Evolutionary conservation across 2,113 vertebrate species (phyloP).

Genomic region (Phoenicopterus ruber): DNA sequence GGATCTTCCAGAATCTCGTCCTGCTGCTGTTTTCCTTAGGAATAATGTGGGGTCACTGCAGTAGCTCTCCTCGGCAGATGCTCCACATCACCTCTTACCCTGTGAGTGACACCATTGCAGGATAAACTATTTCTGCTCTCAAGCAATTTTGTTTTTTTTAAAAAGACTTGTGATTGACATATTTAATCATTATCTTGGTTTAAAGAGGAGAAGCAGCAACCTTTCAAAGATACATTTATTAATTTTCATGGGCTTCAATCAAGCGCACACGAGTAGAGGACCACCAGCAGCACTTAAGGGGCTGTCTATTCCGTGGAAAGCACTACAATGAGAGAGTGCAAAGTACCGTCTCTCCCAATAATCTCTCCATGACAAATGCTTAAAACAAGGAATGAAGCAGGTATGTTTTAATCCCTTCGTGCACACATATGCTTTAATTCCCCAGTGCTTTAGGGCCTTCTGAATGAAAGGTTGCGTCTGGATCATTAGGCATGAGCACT

Average conservation of each 20-base stretch:
- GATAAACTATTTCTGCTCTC: not conserved
- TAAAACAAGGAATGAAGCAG: not conserved
- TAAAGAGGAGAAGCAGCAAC: not conserved
- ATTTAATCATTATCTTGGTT: not conserved
- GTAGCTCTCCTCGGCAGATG: not conserved
- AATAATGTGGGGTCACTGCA: not conserved
- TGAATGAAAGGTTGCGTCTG: not conserved
- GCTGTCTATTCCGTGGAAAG: not conserved
- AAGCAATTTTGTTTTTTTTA: not conserved
- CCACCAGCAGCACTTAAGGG: not conserved
- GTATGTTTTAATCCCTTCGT: not conserved
- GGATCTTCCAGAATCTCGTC: not conserved
- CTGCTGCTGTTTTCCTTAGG: not conserved
- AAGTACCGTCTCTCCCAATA: not conserved
- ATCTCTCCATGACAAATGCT: not conserved
- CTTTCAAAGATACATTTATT: not conserved
- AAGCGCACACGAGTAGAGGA: not conserved
- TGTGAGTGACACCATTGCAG: not conserved
- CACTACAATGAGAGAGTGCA: too few relatives aligned
- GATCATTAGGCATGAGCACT: not conserved
- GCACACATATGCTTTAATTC: not conserved
- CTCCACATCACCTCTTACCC: not conserved
- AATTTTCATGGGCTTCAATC: not conserved
- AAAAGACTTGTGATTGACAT: not conserved
- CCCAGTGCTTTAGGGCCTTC: not conserved